Percentiles rank a stretch among this genome's conserved stretches.
These are phyloP conservation scores for Ivindomyrus marchei DNA, from an alignment of 2,113 vertebrate genomes.

Conservation along the genomic window DNA sequence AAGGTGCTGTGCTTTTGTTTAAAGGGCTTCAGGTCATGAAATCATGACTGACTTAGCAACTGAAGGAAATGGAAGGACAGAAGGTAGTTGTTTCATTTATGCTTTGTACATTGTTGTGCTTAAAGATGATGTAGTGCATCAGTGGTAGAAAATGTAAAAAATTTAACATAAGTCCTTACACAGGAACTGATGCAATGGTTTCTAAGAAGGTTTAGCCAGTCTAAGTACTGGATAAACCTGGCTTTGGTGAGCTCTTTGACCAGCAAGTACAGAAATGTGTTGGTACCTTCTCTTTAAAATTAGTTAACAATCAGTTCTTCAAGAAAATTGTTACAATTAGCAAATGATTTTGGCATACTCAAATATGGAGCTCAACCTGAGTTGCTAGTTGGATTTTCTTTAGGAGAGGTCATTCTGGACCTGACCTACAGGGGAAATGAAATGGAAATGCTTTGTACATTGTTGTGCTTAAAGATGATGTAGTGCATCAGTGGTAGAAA, in stretches of 20 bases:
- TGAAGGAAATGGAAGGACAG: not conserved
- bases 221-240: not conserved
- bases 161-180: not conserved
- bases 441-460: not conserved
- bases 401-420: not conserved
- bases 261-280: not conserved
- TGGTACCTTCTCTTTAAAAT: not conserved
- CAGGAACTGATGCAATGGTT: not conserved
- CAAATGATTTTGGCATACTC: too few relatives aligned
- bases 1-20: not conserved
- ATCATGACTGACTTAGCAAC: not conserved
- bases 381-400: not conserved
- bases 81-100: not conserved
- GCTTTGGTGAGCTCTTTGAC: not conserved
- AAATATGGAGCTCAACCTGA: not conserved
- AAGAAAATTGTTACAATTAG: too few relatives aligned
- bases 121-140: not conserved
- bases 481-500: not conserved
- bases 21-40: not conserved
- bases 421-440: not conserved
- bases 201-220: not conserved
- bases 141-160: not conserved
- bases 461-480: not conserved
- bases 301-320: not conserved
- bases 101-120: not conserved